Evolutionary conservation across 2,797 vertebrate species (phyloP).

Genomic region (Synanceia verrucosa): DNA sequence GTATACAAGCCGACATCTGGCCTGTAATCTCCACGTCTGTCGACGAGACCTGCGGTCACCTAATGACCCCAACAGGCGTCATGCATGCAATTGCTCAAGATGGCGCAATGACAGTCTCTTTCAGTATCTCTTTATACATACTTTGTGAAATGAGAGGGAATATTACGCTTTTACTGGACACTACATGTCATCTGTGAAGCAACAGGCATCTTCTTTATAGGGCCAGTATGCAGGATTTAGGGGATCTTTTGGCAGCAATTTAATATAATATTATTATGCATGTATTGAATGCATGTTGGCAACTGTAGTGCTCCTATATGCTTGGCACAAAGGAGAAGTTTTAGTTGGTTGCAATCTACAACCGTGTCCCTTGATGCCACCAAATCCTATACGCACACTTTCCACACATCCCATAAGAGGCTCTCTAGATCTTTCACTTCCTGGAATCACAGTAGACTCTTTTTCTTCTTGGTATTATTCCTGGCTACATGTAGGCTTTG

Average conservation of each 20-base stretch:
- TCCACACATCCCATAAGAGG: too few relatives aligned
- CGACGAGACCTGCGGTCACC: slow-evolving; percentile 75
- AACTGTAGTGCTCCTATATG: too few relatives aligned
- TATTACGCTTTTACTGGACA: slow-evolving; percentile 26
- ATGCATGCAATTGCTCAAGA: slow-evolving; percentile 70
- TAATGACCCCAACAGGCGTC: slow-evolving; percentile 80
- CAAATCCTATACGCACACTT: too few relatives aligned
- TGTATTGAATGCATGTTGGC: too few relatives aligned
- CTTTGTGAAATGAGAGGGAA: slow-evolving; percentile 68
- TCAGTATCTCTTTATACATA: slow-evolving; percentile 70
- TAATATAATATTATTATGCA: too few relatives aligned
- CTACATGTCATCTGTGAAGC: slow-evolving; percentile 15
- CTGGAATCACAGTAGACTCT: too few relatives aligned
- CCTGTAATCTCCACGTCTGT: slow-evolving; percentile 80
- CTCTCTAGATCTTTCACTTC: too few relatives aligned
- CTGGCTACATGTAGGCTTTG: too few relatives aligned
- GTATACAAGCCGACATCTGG: slow-evolving; percentile 74
- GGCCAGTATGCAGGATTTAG: background rate
- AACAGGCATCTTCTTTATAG: background rate
- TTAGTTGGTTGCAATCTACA: too few relatives aligned
- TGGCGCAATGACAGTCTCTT: slow-evolving; percentile 72
- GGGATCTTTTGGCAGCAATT: background rate
- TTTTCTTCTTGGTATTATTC: too few relatives aligned
- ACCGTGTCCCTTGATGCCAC: too few relatives aligned
- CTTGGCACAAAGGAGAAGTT: too few relatives aligned